These are phyloP conservation scores for Brachionus plicatilis DNA, from an alignment of 1,140 invertebrate species.

Conservation along the genomic window DNA sequence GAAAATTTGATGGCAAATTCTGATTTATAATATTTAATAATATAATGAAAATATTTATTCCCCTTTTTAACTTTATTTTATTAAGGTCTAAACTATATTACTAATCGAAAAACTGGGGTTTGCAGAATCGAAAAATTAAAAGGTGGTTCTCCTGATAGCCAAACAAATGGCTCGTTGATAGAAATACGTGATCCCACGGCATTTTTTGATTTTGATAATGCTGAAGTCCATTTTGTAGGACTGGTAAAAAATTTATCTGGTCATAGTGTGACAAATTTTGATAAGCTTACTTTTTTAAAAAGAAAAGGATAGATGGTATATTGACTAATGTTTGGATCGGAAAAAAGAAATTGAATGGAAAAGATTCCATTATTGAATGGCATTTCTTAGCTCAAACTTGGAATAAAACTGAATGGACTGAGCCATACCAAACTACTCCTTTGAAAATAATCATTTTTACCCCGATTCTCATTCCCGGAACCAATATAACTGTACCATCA, in stretches of 20 bases:
- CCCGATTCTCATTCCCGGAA: background rate
- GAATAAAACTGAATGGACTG: background rate
- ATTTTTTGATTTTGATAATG: slow-evolving; percentile 24
- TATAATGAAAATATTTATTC: too few species aligned
- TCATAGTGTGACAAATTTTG: background rate
- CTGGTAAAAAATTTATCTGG: background rate
- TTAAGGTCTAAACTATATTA: slow-evolving; percentile 24
- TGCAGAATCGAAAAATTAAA: background rate
- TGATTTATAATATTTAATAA: too few species aligned
- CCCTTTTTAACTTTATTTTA: background rate
- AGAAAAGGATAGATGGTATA: slow-evolving; percentile 24
- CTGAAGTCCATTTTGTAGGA: background rate
- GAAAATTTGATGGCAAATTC: too few species aligned
- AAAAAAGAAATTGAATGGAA: slow-evolving; percentile 9
- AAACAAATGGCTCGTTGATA: background rate
- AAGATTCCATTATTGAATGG: background rate
- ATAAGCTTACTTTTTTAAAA: background rate
- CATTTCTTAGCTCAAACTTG: slow-evolving; percentile 2
- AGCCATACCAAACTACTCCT: background rate
- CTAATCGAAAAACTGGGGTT: slow-evolving; percentile 3
- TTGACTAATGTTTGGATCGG: slow-evolving; percentile 25
- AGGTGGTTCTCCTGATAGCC: background rate
- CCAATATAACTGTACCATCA: background rate
- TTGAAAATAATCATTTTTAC: slow-evolving; percentile 1
- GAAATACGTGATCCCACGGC: background rate